Conservation (phyloP, 1,140 invertebrate genomes). For the Cydia amplana region DNA sequence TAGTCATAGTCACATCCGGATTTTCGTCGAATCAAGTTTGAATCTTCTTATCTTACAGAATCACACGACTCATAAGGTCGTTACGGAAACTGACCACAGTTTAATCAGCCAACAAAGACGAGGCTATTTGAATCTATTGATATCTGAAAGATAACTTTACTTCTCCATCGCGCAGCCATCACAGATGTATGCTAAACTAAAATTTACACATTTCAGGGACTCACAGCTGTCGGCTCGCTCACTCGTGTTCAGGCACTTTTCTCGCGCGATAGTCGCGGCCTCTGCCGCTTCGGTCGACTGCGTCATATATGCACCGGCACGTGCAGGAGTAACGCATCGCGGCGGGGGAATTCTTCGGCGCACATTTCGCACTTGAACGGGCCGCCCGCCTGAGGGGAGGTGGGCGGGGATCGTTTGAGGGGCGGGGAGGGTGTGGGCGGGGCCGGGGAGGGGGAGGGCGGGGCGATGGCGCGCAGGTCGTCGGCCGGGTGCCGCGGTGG, state of each 20-base stretch:
- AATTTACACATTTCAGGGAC: neutral
- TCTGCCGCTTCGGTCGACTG: neutral
- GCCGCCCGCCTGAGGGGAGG: constrained; percentile 45
- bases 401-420: neutral
- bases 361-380: constrained; percentile 89
- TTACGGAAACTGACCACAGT: no score
- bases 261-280: constrained; percentile 8
- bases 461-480: constrained; percentile 68
- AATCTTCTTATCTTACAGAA: no score
- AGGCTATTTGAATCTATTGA: no score
- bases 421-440: constrained; percentile 32
- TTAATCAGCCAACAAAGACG: no score
- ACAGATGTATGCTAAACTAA: neutral
- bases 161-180: neutral
- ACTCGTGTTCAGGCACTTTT: neutral
- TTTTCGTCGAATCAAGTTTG: no score
- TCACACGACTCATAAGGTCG: no score
- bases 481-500: constrained; percentile 76
- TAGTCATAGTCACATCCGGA: no score
- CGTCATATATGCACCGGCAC: constrained; percentile 90
- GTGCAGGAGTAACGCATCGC: constrained; percentile 86
- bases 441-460: constrained; percentile 38
- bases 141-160: no score
- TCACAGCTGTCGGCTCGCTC: neutral
- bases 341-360: constrained; percentile 85